Percentiles rank a stretch among this genome's conserved stretches.
phyloP scores from a whole-genome alignment of 2,888 invertebrate genomes.

The Ormyrus rosae region DNA sequence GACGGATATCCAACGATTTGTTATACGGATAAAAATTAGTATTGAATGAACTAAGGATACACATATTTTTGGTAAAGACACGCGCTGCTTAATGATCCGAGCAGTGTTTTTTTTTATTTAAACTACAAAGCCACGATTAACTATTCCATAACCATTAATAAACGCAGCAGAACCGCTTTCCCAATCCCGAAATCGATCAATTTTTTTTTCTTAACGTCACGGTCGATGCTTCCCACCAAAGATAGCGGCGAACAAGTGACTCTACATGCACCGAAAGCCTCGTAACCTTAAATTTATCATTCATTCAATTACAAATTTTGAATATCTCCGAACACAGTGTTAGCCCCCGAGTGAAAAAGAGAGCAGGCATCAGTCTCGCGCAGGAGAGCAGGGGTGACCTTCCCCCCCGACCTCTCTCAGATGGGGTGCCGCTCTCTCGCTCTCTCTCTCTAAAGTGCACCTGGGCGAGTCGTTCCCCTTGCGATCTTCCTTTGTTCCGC shows the following conservation, averaged over 20 bases:
- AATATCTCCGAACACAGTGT: background rate
- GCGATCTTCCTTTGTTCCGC: conserved; percentile 26
- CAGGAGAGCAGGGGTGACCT: too few relatives aligned
- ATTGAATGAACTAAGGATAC: too few relatives aligned
- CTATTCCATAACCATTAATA: too few relatives aligned
- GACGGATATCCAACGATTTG: too few relatives aligned
- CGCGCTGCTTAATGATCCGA: too few relatives aligned
- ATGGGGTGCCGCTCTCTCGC: conserved; percentile 9
- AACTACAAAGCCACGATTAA: too few relatives aligned
- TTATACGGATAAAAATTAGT: too few relatives aligned
- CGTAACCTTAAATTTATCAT: conserved; percentile 40
- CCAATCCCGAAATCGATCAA: too few relatives aligned
- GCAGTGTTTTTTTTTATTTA: too few relatives aligned
- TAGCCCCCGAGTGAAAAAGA: conserved; percentile 6
- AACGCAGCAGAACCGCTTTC: too few relatives aligned
- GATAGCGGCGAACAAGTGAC: conserved; percentile 1
- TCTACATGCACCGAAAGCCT: background rate
- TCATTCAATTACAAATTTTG: conserved; percentile 38
- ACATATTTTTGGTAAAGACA: too few relatives aligned
- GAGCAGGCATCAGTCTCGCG: background rate
- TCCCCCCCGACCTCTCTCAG: conserved; percentile 3
- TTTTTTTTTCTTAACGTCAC: too few relatives aligned
- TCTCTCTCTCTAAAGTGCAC: conserved; percentile 60
- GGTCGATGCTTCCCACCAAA: conserved; percentile 11
- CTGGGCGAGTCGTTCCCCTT: conserved; percentile 63